Base-by-base conservation (phyloP, 2,113 vertebrate species). In the Diadophis punctatus region DNA sequence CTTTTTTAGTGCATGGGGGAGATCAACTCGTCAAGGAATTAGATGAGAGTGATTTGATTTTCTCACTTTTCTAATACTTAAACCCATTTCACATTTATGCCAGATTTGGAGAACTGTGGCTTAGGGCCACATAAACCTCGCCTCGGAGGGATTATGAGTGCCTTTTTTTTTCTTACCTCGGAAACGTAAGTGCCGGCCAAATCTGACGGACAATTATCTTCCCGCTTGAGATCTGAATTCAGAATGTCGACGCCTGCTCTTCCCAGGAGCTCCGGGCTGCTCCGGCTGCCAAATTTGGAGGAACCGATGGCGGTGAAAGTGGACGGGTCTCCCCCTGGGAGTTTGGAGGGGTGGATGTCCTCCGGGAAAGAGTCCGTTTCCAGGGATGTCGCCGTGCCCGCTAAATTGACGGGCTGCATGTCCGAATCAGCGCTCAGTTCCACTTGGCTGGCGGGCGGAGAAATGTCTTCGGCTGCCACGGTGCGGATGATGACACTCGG, bases 401-500 rank as follows among this genome's bases (percentile, higher is more conserved):
- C 96, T 88, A 98, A 95, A 92, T 97, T 96, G 48, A 97, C 95
- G 9, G 97, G 89, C 49, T 97, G 98, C 87, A 98, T 96, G 91
- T 97, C 97, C 88, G 96, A 89, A 89, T 98, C 98, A 27, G 98
- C 97, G 0, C 97, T 92, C 94, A 99, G 96, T 95, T 98, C 98
- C 23, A 98, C 97, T 95, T 98, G 98, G 96, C 97, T 92, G 89
- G 99, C 97, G 34, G 98, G 96, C 93, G 98, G 97, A 91, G 98
- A 93, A 93, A 98, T 97, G 92, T 99, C 99, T 88, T 98, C 98
- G 1, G 99, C 97, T 92, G 98, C 98, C 88, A 99, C 97, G 0
- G 99, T 99, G 94, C 99, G 99, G 96, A 99, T 99, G 95, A 99
- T 99, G 97, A 99, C 98, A 39, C 99, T 98, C 0, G 98, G 98